phyloP scores from a whole-genome alignment of 92 coral and sea anemone genomes.

The Porites lobata region DNA sequence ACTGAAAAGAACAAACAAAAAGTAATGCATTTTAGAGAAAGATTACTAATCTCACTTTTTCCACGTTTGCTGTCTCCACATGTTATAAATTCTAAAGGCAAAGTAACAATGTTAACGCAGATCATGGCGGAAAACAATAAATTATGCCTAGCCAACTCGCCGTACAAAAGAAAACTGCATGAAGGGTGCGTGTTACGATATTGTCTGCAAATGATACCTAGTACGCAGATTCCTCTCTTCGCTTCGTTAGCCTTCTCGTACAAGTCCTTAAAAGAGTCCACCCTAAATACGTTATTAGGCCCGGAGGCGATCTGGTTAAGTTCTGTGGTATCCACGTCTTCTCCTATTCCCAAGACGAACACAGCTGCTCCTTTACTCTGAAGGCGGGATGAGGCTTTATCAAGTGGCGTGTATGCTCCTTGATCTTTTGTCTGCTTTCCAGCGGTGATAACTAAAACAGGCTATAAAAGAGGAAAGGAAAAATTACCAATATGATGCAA shows the following conservation, averaged over 20 bases:
- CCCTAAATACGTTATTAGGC: not conserved
- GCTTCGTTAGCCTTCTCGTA: not conserved
- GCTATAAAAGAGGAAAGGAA: not conserved
- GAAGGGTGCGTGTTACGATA: too few species aligned
- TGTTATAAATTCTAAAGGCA: too few species aligned
- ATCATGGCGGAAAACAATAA: too few species aligned
- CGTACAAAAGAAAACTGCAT: too few species aligned
- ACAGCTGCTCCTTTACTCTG: conserved; percentile 42
- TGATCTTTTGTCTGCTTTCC: conserved; percentile 8
- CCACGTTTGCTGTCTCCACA: too few species aligned
- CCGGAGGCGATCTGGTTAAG: conserved; percentile 40
- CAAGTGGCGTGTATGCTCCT: not conserved
- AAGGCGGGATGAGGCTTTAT: conserved; percentile 6
- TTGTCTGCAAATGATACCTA: not conserved
- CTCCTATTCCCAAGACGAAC: conserved; percentile 46
- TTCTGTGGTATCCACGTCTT: too few species aligned
- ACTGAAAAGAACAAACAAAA: not conserved
- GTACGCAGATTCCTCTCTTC: not conserved
- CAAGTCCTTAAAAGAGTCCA: too few species aligned
- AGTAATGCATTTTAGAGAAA: not conserved
- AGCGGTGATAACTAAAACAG: not conserved
- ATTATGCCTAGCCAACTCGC: too few species aligned
- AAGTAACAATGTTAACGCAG: too few species aligned
- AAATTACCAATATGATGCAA: not conserved
- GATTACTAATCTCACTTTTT: too few species aligned